phyloP scores from a whole-genome alignment of 2,113 vertebrate genomes.

The Rhinoderma darwinii region DNA sequence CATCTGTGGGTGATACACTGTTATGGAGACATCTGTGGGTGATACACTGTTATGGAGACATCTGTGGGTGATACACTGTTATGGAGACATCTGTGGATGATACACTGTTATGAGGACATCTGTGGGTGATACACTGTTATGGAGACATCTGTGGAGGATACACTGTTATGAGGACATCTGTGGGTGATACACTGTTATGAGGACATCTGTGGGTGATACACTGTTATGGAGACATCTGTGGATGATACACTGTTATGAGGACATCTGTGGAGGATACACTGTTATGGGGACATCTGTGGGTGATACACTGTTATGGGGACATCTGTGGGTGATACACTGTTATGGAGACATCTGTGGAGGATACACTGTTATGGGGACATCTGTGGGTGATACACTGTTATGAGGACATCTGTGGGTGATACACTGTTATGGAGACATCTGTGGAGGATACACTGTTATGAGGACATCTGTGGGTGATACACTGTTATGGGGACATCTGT shows the following conservation, averaged over 20 bases:
- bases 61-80: no score
- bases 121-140: no score
- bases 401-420: background rate
- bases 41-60: no score
- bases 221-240: background rate
- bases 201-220: no score
- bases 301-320: background rate
- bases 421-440: conserved; percentile 5
- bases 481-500: no score
- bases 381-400: background rate
- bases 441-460: no score
- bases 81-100: no score
- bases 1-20: no score
- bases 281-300: background rate
- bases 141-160: no score
- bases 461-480: no score
- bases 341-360: background rate
- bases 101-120: no score
- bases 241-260: background rate
- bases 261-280: background rate
- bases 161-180: background rate
- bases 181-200: background rate
- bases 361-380: background rate
- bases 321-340: background rate
- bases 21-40: no score